Percentiles rank a stretch among this genome's conserved stretches.
These are phyloP conservation scores for Yoshiicerus persimilis DNA, from an alignment of 1,140 invertebrate genomes.

Conservation along the genomic window DNA sequence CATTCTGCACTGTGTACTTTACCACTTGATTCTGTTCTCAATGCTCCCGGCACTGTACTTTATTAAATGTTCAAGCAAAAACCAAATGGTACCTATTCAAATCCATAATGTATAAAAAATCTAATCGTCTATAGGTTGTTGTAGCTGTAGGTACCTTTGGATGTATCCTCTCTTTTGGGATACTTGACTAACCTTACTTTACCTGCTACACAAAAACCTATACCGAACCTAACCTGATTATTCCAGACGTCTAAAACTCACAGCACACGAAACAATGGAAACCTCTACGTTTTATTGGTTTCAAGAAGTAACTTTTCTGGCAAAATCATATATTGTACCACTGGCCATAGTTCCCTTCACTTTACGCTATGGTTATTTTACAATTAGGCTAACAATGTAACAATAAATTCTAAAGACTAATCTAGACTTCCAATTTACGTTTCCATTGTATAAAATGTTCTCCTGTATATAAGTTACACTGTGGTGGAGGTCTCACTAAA, in stretches of 20 bases:
- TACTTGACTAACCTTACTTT: background rate
- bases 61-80: background rate
- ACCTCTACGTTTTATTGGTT: background rate
- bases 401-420: background rate
- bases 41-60: background rate
- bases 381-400: background rate
- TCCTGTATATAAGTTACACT: no score
- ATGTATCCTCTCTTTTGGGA: background rate
- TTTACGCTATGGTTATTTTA: background rate
- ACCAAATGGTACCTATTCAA: background rate
- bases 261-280: background rate
- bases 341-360: background rate
- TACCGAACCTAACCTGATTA: background rate
- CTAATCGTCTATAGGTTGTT: background rate
- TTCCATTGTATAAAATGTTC: background rate
- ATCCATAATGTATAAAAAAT: background rate
- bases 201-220: background rate
- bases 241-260: background rate
- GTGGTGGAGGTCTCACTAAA: background rate
- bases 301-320: background rate
- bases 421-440: background rate
- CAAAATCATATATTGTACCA: background rate
- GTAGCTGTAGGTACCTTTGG: background rate
- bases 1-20: background rate
- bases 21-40: background rate